Evolutionary conservation across 2,888 invertebrate species (phyloP), one percentile per base, ranked within the genome.

Genomic region (Machimus atricapillus): DNA sequence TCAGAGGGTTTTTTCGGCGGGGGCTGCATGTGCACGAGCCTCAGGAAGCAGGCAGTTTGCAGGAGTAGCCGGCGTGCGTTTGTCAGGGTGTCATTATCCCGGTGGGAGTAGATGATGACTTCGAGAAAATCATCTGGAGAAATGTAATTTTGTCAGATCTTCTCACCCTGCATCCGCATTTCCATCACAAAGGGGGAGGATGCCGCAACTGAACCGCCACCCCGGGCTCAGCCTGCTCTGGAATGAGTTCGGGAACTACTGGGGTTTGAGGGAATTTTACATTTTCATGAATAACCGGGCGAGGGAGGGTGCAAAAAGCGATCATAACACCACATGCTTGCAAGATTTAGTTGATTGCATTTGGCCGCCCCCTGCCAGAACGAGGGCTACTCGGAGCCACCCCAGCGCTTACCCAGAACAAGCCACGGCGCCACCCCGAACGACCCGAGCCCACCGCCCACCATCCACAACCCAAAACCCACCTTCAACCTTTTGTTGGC

Each of bases 291-390:
- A 88, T 88, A 87, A 88, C 87, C 86, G 43, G 81, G 66, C 87
- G 82, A 12, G 66, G 52, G 79, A 66, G 81, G 52, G 79, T 43
- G 86, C 81, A 74, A 86, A 86, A 86, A 81, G 81, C 73, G 86
- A 86, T 86, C 86, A 86, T 86, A 86, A 86, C 86, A 86, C 86
- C 86, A 86, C 86, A 86, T 86, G 86, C 81, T 66, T 86, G 23
- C 34, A 88, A 88, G 87, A 88, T 87, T 88, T 87, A 87, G 76
- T 88, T 88, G 88, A 88, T 88, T 88, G 88, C 87, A 86, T 86
- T 87, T 31, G 52, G 56, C 85, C 83, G 34, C 73, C 78, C 85
- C 76, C 82, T 79, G 14, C 46, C 23, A 19, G 19, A 14, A 56
- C n/a, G 12, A 74, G 23, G 37, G 66, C 12, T 19, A 66, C n/a